phyloP scores from a whole-genome alignment of 2,113 vertebrate species.

The Acrocephalus kingi region DNA sequence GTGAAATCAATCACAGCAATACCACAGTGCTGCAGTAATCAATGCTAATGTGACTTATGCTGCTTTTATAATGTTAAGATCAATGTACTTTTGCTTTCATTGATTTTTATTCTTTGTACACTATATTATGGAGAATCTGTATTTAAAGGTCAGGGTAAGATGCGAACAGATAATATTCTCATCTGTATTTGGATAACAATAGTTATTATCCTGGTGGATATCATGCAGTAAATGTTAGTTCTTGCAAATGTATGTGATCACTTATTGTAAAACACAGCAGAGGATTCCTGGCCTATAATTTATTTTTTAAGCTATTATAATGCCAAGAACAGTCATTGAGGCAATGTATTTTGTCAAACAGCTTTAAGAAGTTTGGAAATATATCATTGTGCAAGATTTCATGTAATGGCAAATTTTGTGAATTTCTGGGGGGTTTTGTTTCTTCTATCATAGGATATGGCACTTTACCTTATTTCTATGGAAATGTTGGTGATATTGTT shows the following conservation, averaged over 20 bases:
- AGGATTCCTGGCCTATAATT: not conserved
- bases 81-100: slow-evolving; percentile 4
- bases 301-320: not conserved
- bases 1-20: not conserved
- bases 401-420: not conserved
- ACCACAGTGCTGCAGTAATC: not conserved
- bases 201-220: not conserved
- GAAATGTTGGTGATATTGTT: slow-evolving; percentile 95
- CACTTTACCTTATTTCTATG: slow-evolving; percentile 98
- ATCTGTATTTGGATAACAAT: not conserved
- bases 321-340: not conserved
- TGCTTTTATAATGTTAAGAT: slow-evolving; percentile 33
- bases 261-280: not conserved
- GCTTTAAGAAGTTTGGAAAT: not conserved
- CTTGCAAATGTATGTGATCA: not conserved
- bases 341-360: not conserved
- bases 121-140: not conserved
- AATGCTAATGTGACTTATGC: not conserved
- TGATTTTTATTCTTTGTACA: slow-evolving; percentile 14
- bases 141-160: not conserved
- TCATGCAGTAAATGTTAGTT: not conserved
- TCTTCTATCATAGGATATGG: slow-evolving; percentile 85
- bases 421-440: not conserved
- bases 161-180: not conserved
- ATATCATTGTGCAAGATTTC: not conserved